Evolutionary conservation across 2,113 vertebrate genomes (phyloP).

Genomic region (Calyptommatus sinebrachiatus): DNA sequence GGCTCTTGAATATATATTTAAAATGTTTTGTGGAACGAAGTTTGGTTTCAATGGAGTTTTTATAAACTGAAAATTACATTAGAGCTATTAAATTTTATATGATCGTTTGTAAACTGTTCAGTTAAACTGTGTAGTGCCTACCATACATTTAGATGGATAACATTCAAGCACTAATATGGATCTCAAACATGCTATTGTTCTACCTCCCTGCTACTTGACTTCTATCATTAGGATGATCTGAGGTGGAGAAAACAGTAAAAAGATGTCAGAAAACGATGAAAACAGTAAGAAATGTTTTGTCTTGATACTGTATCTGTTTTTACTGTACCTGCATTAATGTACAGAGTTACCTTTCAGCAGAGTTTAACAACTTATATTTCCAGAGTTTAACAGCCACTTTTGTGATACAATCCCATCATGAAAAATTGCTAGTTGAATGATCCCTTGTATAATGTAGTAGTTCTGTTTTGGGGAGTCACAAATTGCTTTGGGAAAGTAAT

Average conservation of each 20-base stretch:
- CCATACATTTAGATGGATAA: background rate
- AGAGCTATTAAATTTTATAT: conserved; percentile 81
- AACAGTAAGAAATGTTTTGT: background rate
- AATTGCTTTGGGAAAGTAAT: too few relatives aligned
- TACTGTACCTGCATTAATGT: background rate
- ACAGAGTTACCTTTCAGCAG: background rate
- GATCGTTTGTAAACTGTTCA: conserved; percentile 67
- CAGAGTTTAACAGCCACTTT: background rate
- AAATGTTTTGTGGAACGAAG: conserved; percentile 63
- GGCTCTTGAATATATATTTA: conserved; percentile 63
- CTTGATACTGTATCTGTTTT: background rate
- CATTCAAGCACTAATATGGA: background rate
- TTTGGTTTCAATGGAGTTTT: conserved; percentile 55
- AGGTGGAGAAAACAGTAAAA: too few relatives aligned
- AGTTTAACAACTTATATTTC: background rate
- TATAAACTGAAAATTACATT: conserved; percentile 63
- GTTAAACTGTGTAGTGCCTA: background rate
- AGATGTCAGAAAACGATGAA: background rate
- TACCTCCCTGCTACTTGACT: background rate
- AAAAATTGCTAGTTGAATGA: too few relatives aligned
- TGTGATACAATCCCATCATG: too few relatives aligned
- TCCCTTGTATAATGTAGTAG: too few relatives aligned
- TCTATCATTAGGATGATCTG: background rate
- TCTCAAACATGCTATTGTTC: background rate
- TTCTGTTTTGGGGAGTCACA: too few relatives aligned